Conservation (phyloP, 30 jellyfish, hydroid and myxozoan genomes). For the Hydractinia symbiolongicarpus region DNA sequence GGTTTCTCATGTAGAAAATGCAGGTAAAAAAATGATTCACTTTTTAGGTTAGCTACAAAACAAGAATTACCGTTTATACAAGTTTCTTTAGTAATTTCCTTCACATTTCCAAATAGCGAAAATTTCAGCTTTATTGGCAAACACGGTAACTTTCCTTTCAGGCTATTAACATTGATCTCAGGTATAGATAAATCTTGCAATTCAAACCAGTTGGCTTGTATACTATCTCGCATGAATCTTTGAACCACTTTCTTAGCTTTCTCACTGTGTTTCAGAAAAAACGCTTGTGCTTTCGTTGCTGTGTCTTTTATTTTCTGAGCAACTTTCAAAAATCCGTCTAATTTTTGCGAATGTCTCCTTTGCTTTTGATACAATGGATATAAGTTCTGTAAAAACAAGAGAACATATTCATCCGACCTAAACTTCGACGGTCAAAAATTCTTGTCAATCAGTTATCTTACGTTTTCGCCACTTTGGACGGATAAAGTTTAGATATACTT, state of each 20-base stretch:
- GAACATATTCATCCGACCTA: too few relatives aligned
- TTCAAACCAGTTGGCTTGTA: conserved; percentile 25
- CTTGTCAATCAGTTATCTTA: too few relatives aligned
- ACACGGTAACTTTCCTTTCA: conserved; percentile 36
- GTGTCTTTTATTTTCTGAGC: conserved; percentile 22
- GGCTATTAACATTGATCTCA: conserved; percentile 18
- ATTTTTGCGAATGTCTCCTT: conserved; percentile 2
- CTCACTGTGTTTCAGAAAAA: conserved; percentile 11
- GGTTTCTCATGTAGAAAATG: neutral
- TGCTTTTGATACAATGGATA: conserved; percentile 28
- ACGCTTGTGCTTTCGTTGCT: conserved; percentile 16
- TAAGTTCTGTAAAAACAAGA: neutral
- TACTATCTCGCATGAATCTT: conserved; percentile 4
- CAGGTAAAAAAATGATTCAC: too few relatives aligned
- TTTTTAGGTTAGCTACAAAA: too few relatives aligned
- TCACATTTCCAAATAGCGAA: conserved; percentile 8
- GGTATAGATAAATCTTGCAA: conserved; percentile 15
- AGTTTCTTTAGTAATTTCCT: conserved; percentile 4
- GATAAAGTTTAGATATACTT: too few relatives aligned
- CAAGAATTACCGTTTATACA: conserved; percentile 22
- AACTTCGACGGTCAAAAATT: too few relatives aligned
- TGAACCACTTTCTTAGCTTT: conserved; percentile 17
- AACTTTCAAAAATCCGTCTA: conserved; percentile 10
- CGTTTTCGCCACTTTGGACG: too few relatives aligned
- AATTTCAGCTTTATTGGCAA: conserved; percentile 6